Base-by-base conservation (phyloP, 2,888 invertebrate species). In the Drosophila mettleri region DNA sequence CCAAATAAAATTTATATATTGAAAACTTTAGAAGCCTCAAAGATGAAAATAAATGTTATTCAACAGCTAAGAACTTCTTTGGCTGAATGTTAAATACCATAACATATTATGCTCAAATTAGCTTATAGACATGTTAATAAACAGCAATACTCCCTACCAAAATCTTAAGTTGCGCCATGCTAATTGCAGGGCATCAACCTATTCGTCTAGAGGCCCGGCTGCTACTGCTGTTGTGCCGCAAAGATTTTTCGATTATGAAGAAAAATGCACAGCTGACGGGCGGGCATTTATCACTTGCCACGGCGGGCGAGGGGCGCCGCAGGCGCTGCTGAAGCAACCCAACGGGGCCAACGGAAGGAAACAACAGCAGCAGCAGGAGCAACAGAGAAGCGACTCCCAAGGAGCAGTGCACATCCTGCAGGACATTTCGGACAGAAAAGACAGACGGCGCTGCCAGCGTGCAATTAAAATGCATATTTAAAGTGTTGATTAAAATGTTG, bases 221-320 rank as follows among this genome's bases (percentile, higher is more conserved):
- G n/a, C n/a, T n/a, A 27, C 52, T 43, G 49, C 34, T 12, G 34
- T 45, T 49, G 57, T 69, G 65, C 69, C 45, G 80, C 63, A 64
- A 83, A 74, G 80, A 78, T 83, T 80, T 80, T 83, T 83, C 80
- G 80, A 80, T 80, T 80, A 80, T 80, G 73, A 80, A 84, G 83
- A 80, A 84, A 80, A 80, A 80, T 75, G 72, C 80, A 63, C 62
- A 84, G 84, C 67, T 83, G 81, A 84, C 78, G 65, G 81, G 33
- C 57, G 59, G 73, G 78, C 84, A 80, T 80, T 80, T 84, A 80
- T 84, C 84, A 80, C 81, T 60, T 63, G 60, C 34, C 75, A 36
- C 60, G 29, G 41, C 57, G 55, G 60, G 41, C 57, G 55, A 57
- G 61, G 61, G 73, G 64, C 63, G 18, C 57, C 12, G 34, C 18